Conservation (phyloP, 2,113 vertebrate genomes). For the Mirza zaza region DNA sequence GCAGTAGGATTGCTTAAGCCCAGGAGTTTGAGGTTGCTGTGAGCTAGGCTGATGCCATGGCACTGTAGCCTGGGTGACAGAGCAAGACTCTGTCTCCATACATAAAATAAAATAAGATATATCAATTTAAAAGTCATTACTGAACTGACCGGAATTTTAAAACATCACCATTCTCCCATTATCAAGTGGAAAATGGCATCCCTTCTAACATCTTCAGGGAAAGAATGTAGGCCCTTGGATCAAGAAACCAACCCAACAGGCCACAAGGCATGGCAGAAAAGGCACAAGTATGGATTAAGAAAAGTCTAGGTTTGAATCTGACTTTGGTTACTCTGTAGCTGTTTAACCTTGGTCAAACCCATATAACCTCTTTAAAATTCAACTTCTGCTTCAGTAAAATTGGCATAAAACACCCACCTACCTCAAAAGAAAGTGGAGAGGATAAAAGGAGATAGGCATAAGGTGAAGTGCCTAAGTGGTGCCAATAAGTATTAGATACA, state of each 20-base stretch:
- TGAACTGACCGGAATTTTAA: not conserved
- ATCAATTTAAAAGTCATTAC: not conserved
- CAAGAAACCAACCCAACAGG: not conserved
- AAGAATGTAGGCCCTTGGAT: not conserved
- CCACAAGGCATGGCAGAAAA: not conserved
- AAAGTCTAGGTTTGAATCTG: not conserved
- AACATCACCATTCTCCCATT: not conserved
- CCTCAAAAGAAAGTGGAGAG: not conserved
- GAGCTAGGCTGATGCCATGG: not conserved
- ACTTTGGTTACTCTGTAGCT: not conserved
- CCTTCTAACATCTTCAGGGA: not conserved
- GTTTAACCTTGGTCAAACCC: not conserved
- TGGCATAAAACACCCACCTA: not conserved
- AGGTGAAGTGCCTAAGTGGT: not conserved
- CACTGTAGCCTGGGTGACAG: not conserved
- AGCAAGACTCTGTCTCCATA: not conserved
- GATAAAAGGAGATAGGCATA: not conserved
- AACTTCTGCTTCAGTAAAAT: slow-evolving; percentile 13
- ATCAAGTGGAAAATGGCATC: not conserved
- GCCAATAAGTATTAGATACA: not conserved
- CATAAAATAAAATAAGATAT: not conserved
- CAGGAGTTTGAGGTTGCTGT: not conserved
- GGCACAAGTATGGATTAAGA: not conserved
- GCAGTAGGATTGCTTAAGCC: not conserved
- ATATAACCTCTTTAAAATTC: not conserved